Percentiles rank a stretch among this genome's conserved stretches.
Evolutionary conservation across 2,797 vertebrate genomes (phyloP).

Genomic region (Phoebastria nigripes): DNA sequence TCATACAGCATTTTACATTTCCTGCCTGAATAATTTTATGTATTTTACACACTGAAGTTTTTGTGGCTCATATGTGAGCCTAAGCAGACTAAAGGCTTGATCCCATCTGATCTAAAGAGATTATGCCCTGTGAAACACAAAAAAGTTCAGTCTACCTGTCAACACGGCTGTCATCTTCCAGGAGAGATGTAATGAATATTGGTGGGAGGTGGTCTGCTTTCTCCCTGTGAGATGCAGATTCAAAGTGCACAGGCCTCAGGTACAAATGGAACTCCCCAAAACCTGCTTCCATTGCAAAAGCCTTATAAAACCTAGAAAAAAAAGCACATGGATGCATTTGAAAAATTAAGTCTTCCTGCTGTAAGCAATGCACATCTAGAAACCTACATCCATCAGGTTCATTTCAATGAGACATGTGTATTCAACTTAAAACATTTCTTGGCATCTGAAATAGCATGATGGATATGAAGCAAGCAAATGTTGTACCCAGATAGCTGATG

Average conservation of each 20-base stretch:
- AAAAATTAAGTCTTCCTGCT: neutral
- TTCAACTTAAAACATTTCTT: neutral
- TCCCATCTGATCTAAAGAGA: neutral
- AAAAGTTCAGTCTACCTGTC: constrained; percentile 68
- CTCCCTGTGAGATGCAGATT: constrained; percentile 68
- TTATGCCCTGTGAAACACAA: neutral
- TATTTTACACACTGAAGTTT: neutral
- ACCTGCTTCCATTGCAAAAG: constrained; percentile 69
- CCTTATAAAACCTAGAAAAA: constrained; percentile 71
- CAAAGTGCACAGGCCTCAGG: constrained; percentile 75
- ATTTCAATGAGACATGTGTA: neutral
- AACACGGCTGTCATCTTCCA: constrained; percentile 67
- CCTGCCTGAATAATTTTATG: neutral
- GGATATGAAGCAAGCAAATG: neutral
- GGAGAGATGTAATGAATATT: constrained; percentile 69
- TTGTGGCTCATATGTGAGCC: neutral
- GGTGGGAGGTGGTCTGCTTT: constrained; percentile 59
- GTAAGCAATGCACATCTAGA: neutral
- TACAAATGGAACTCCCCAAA: constrained; percentile 78
- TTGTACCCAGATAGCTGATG: neutral
- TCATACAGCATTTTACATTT: neutral
- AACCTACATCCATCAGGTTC: neutral
- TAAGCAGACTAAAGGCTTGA: neutral
- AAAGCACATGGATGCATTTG: neutral
- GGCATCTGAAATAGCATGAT: neutral